Base-by-base conservation (phyloP, 2,113 vertebrate species). In the Oncorhynchus mykiss region DNA sequence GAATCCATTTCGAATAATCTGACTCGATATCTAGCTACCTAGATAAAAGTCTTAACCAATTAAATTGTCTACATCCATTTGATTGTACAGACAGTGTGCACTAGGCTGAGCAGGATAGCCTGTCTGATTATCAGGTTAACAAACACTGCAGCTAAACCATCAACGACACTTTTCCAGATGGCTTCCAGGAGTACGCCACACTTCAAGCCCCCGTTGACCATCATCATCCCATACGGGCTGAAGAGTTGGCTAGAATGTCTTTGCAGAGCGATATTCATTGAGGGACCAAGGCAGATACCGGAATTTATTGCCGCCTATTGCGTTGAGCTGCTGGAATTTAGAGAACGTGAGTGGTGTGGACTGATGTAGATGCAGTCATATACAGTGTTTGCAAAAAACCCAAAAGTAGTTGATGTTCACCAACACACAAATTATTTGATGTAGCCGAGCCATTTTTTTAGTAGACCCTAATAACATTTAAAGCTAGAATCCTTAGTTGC, bases 221-320 rank as follows among this genome's bases (percentile, higher is more conserved):
- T 70, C 7, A 48, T 70, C 18, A 39, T 70, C 6, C 67, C 67
- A 12, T 70, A 70, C n/a, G 67, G 67, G 39, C 67, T 70, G 11
- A 39, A 70, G 67, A 70, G 67, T 70, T 70, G 31, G 67, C n/a
- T 70, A 13, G 34, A 70, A 24, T 48, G 67, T 39, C 11, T 70
- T n/a, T 70, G 18, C 31, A 70, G 67, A 48, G 34, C 34, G 3
- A 45, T 70, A 70, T 22, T 70, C 2, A n/a, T 48, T n/a, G 67
- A 70, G 67, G 31, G 34, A 22, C 67, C 67, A 39, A 22, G 39
- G n/a, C 18, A 70, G 5, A 48, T 70, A 45, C 31, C 67, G 31
- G 39, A 39, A 70, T 70, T 70, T 70, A 70, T 70, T 48, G 16
- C 34, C 7, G 20, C 20, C 2, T 70, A 70, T 27, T 70, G 39